Base-by-base conservation (phyloP, 2,888 invertebrate species). In the Drosophila pseudotalamancana region DNA sequence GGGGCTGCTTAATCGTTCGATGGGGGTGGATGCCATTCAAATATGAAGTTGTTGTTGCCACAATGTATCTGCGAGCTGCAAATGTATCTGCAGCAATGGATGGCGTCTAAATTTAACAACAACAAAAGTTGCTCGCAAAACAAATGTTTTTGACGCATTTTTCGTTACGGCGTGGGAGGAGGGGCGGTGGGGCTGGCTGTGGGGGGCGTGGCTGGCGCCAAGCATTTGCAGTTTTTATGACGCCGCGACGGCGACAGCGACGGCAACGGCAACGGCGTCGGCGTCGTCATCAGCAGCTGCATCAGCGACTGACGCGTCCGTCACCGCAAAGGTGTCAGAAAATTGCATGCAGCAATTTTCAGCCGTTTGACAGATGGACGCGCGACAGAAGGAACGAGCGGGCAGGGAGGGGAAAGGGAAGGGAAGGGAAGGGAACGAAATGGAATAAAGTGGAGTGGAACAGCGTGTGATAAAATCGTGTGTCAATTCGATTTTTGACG, bases 401-500 rank as follows among this genome's bases (percentile, higher is more conserved):
- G 59, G 48, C 43, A 60, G 53, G 42, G 27, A 45, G 55, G 31
- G 61, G 32, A 18, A 5, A 1, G 2, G 0, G 9, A 46, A 51
- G 9, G 49, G 40, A 11, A 12, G 8, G 45, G 32, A 12, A 27
- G 34, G 51, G 43, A 42, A 34, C 6, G 45, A 39, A 54, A 31
- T 9, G 49, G 55, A 43, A 48, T 48, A 59, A 51, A 32, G 43
- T 39, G 61, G 53, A 64, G 60, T 50, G 61, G 46, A 57, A 53
- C 63, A 48, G 63, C 65, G 71, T 72, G 77, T 77, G 86, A 86
- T 86, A 83, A 86, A 83, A 83, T 86, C 87, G 71, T 77, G 74
- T 83, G 82, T 82, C 86, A 85, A 82, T 82, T 82, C 77, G 72
- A 79, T 79, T 79, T 82, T 51, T 85, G 83, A 79, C 86, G 77